A percentile compares a stretch with the other conserved stretches of the same genome.
Evolutionary conservation across 2,888 invertebrate genomes (phyloP).

Genomic region (Marasmarcha lunaedactyla): DNA sequence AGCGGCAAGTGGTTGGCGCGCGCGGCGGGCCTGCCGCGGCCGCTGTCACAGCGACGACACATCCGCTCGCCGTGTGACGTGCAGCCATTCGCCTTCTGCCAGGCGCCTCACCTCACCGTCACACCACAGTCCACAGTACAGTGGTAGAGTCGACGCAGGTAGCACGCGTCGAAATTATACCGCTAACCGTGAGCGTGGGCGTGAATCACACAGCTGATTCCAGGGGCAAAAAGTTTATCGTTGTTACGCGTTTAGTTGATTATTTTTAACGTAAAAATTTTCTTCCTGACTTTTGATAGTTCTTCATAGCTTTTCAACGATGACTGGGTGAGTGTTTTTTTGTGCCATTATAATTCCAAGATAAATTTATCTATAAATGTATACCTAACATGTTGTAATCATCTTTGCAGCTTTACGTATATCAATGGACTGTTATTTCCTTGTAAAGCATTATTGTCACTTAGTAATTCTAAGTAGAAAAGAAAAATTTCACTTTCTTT

Average conservation of each 20-base stretch:
- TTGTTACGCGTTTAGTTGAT: neutral
- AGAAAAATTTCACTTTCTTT: too few species aligned
- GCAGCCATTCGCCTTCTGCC: constrained; percentile 14
- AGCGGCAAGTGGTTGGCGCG: constrained; percentile 5
- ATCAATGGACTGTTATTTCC: too few species aligned
- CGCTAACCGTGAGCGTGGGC: constrained; percentile 20
- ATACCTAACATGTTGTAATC: too few species aligned
- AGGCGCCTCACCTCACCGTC: constrained; percentile 44
- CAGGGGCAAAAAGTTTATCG: constrained; percentile 14
- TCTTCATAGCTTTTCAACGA: neutral
- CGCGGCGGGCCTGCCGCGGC: constrained; percentile 3
- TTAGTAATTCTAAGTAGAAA: too few species aligned
- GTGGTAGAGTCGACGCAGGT: constrained; percentile 35
- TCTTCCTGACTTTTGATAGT: neutral
- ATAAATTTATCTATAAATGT: too few species aligned
- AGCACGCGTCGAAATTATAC: constrained; percentile 33
- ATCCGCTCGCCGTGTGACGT: constrained; percentile 8
- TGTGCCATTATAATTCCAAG: too few species aligned
- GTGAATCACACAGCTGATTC: constrained; percentile 20
- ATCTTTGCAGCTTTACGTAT: too few species aligned
- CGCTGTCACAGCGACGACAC: constrained; percentile 10
- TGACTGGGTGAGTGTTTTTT: too few species aligned
- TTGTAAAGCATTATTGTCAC: too few species aligned
- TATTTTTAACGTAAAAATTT: neutral
- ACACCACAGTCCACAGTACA: constrained; percentile 30